A percentile compares a stretch with the other conserved stretches of the same genome.
These are phyloP conservation scores for Ctenopoma multispine DNA, from an alignment of 2,797 vertebrate species.

Conservation along the genomic window DNA sequence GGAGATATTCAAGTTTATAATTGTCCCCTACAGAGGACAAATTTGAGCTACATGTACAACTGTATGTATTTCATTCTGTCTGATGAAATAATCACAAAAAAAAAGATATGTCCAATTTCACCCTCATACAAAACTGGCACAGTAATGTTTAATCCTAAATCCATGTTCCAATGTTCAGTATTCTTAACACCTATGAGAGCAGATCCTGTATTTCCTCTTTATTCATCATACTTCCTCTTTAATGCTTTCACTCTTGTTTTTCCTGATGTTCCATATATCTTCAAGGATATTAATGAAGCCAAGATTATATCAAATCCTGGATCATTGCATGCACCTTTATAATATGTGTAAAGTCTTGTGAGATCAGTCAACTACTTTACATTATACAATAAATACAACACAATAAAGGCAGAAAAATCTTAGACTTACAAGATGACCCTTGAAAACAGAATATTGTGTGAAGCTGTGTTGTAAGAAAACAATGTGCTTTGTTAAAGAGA, in stretches of 20 bases:
- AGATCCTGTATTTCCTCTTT: constrained; percentile 27
- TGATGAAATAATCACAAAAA: background rate
- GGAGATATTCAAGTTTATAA: too few species aligned
- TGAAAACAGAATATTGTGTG: too few species aligned
- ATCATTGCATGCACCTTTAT: constrained; percentile 1
- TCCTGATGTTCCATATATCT: constrained; percentile 41
- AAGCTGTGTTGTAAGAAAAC: background rate
- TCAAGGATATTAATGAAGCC: constrained; percentile 14
- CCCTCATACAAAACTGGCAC: too few species aligned
- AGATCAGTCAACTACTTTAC: background rate
- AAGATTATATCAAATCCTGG: constrained; percentile 18
- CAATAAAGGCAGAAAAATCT: background rate
- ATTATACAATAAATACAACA: background rate
- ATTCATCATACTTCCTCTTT: constrained; percentile 28
- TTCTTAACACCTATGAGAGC: too few species aligned
- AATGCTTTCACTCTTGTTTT: constrained; percentile 29
- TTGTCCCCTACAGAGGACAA: too few species aligned
- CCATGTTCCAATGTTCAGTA: too few species aligned
- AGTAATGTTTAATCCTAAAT: too few species aligned
- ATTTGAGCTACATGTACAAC: background rate
- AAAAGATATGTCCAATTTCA: too few species aligned
- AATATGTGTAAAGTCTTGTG: background rate
- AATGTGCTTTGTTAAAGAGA: background rate
- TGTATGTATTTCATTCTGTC: background rate
- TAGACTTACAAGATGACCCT: background rate